Conservation (phyloP, 2,113 vertebrate species). For the Labrus mixtus region DNA sequence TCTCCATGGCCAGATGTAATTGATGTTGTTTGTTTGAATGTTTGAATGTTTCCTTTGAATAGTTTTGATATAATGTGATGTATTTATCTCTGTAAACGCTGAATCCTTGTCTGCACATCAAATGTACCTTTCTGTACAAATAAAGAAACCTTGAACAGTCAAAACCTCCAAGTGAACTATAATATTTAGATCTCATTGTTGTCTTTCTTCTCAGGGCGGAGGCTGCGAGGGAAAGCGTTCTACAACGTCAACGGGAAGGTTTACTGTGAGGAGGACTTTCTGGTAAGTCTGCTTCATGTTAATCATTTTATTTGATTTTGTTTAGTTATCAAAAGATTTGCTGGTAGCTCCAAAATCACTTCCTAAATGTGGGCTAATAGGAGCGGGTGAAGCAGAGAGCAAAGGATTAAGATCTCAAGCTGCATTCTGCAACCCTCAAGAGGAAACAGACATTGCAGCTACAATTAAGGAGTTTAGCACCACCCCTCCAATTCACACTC, state of each 20-base stretch:
- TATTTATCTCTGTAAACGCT: no score
- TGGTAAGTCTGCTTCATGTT: constrained; percentile 86
- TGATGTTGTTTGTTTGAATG: no score
- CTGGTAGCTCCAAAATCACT: neutral
- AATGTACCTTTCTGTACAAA: no score
- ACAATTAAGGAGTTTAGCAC: constrained; percentile 63
- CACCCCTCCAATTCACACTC: constrained; percentile 69
- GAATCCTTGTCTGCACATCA: no score
- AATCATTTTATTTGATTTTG: neutral
- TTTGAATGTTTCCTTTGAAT: no score
- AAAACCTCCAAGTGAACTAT: no score
- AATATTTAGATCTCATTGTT: neutral
- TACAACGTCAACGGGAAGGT: constrained; percentile 98
- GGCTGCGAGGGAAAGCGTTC: constrained; percentile 96
- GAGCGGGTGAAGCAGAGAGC: constrained; percentile 16
- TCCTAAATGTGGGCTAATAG: neutral
- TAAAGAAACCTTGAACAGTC: no score
- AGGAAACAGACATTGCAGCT: constrained; percentile 61
- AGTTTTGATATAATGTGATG: no score
- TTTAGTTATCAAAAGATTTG: neutral
- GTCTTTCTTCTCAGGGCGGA: constrained; percentile 86
- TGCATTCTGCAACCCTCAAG: constrained; percentile 60
- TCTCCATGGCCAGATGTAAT: no score
- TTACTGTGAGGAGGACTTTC: constrained; percentile 98
- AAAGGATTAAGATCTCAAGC: constrained; percentile 42